These are phyloP conservation scores for Dorcus hopei DNA, from an alignment of 2,888 invertebrate genomes.

Conservation along the genomic window DNA sequence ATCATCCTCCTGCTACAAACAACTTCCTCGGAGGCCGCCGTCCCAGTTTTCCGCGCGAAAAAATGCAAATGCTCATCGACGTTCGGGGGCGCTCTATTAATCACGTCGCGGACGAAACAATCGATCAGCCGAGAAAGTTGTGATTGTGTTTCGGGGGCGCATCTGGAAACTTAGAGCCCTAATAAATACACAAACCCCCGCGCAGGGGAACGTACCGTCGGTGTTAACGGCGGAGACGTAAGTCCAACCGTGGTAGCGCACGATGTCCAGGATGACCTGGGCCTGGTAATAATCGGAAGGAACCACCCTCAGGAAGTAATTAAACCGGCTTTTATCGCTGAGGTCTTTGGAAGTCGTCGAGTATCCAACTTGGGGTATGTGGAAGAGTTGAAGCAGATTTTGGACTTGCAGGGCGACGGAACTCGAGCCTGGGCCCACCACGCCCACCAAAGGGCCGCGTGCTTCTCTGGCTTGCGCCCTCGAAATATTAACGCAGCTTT, in stretches of 20 bases:
- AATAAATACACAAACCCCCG: too few species aligned
- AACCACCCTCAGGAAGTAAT: slow-evolving; percentile 74
- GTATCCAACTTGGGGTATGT: slow-evolving; percentile 69
- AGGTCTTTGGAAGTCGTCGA: slow-evolving; percentile 74
- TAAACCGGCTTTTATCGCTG: slow-evolving; percentile 70
- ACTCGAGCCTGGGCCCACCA: slow-evolving; percentile 73
- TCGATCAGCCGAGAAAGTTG: too few species aligned
- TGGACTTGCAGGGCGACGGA: slow-evolving; percentile 71
- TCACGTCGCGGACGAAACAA: too few species aligned
- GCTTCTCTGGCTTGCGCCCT: slow-evolving; percentile 2
- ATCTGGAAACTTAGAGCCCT: too few species aligned
- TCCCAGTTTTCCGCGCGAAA: too few species aligned
- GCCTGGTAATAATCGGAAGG: slow-evolving; percentile 78
- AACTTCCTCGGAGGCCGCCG: too few species aligned
- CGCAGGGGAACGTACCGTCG: slow-evolving; percentile 57
- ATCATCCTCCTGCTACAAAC: too few species aligned
- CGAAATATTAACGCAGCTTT: slow-evolving; percentile 6
- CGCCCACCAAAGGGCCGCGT: slow-evolving; percentile 59
- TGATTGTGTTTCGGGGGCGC: too few species aligned
- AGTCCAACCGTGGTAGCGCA: slow-evolving; percentile 70
- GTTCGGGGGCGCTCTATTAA: too few species aligned
- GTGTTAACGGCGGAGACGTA: slow-evolving; percentile 75
- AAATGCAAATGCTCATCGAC: too few species aligned
- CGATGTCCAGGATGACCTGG: slow-evolving; percentile 67
- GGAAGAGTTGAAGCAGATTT: slow-evolving; percentile 70